Conservation (phyloP, 2,113 vertebrate genomes). For the Hydrochoerus hydrochaeris region DNA sequence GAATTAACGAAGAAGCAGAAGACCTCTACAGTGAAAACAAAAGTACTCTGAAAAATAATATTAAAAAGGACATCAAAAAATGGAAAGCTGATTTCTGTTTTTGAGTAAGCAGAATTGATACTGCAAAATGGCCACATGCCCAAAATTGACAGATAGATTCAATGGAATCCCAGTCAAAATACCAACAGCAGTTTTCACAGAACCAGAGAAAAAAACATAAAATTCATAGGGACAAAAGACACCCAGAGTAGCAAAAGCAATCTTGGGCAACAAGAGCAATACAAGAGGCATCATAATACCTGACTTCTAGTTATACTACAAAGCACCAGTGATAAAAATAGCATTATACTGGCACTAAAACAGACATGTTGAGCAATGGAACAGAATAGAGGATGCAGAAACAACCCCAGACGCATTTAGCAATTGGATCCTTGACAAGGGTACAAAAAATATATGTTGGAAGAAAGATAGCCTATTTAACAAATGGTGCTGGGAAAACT, state of each 20-base stretch:
- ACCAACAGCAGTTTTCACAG: neutral
- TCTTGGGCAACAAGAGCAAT: neutral
- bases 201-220: neutral
- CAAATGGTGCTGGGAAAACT: neutral
- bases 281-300: neutral
- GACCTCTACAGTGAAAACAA: neutral
- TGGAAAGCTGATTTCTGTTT: neutral
- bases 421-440: neutral
- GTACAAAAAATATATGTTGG: neutral
- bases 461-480: neutral
- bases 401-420: neutral
- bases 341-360: neutral
- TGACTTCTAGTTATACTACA: neutral
- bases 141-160: neutral
- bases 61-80: neutral
- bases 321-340: neutral
- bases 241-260: neutral
- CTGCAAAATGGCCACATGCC: neutral
- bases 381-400: neutral
- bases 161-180: neutral
- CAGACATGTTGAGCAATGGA: neutral
- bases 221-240: neutral
- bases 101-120: neutral
- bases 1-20: neutral
- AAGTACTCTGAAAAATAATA: neutral